These are phyloP conservation scores for Hemitrygon akajei DNA, from an alignment of 2,797 vertebrate species.

Conservation along the genomic window DNA sequence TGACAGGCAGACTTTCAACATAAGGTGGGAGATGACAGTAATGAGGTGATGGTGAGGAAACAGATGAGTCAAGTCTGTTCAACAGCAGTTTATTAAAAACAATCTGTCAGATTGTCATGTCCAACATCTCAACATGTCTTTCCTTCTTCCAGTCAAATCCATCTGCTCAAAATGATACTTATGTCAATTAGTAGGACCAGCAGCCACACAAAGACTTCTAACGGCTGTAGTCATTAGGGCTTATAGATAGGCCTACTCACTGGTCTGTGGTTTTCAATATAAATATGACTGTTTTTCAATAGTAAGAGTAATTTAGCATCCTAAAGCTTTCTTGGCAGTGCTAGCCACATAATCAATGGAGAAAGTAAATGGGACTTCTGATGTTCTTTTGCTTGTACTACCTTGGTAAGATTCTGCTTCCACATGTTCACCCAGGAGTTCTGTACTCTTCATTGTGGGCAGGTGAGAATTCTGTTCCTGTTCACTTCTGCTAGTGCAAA, in stretches of 20 bases:
- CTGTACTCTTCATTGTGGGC: neutral
- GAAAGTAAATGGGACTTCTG: neutral
- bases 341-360: neutral
- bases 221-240: neutral
- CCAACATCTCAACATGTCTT: too few relatives aligned
- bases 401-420: neutral
- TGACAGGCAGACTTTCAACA: too few relatives aligned
- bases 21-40: too few relatives aligned
- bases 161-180: neutral
- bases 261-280: neutral
- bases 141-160: neutral
- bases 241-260: neutral
- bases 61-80: too few relatives aligned
- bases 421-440: neutral
- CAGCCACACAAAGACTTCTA: neutral
- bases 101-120: too few relatives aligned
- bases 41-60: too few relatives aligned
- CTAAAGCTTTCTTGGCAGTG: neutral
- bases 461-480: neutral
- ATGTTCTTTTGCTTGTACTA: neutral
- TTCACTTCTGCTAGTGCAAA: neutral
- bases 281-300: neutral
- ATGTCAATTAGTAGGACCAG: neutral
- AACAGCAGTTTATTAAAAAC: too few relatives aligned
- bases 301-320: neutral